Percentiles rank a stretch among this genome's conserved stretches.
phyloP scores from a whole-genome alignment of 1,140 invertebrate species.

The Drosophila sulfurigaster region DNA sequence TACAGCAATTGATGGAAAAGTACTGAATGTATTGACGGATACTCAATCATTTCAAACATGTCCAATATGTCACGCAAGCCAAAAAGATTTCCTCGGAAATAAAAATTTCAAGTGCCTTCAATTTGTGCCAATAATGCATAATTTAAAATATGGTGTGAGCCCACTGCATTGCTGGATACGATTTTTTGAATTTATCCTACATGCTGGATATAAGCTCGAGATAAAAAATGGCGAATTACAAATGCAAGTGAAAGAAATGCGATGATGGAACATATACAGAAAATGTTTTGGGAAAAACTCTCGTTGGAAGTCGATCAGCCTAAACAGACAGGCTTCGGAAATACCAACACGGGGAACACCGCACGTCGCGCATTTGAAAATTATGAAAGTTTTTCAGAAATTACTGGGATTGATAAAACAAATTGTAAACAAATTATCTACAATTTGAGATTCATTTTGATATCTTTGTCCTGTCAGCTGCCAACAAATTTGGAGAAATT shows the following conservation, averaged over 20 bases:
- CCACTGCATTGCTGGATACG: neutral
- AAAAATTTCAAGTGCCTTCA: constrained; percentile 22
- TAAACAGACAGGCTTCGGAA: constrained; percentile 8
- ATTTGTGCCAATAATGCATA: constrained; percentile 17
- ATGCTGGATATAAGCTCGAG: neutral
- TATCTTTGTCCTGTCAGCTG: neutral
- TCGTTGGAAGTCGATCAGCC: constrained; percentile 19
- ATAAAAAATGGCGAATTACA: constrained; percentile 12
- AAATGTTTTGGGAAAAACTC: too few species aligned
- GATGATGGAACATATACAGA: constrained; percentile 4
- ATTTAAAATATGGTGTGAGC: constrained; percentile 8
- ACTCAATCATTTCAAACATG: constrained; percentile 16
- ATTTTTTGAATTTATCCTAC: neutral
- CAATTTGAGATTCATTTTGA: constrained; percentile 5
- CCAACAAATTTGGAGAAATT: neutral
- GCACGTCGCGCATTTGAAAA: constrained; percentile 16
- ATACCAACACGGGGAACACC: constrained; percentile 4
- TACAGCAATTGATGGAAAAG: constrained; percentile 21
- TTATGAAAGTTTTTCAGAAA: constrained; percentile 13
- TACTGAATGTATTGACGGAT: constrained; percentile 11
- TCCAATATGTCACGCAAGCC: too few species aligned
- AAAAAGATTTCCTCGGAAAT: too few species aligned
- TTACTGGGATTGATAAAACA: too few species aligned
- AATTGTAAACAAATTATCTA: neutral
- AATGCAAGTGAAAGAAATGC: constrained; percentile 4